Percentiles rank a stretch among this genome's conserved stretches.
Evolutionary conservation across 2,113 vertebrate species (phyloP).

Genomic region (Morphnarchus princeps): DNA sequence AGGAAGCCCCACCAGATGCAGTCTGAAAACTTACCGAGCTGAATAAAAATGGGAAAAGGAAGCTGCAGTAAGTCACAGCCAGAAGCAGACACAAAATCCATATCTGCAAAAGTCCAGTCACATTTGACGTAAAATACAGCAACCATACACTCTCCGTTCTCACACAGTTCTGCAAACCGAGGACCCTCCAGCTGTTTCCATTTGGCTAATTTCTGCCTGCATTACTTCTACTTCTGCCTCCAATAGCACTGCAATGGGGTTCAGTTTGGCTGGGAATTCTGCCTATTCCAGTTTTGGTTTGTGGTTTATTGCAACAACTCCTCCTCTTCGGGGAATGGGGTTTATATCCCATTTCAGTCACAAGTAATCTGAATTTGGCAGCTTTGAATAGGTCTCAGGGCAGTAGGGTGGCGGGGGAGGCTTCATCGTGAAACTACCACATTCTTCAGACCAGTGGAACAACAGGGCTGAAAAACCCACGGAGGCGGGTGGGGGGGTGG

Average conservation of each 20-base stretch:
- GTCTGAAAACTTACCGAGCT: neutral
- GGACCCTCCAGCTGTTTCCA: neutral
- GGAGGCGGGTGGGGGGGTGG: too few species aligned
- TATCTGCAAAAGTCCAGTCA: neutral
- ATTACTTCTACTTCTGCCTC: neutral
- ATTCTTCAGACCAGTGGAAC: neutral
- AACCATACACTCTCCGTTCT: accelerated
- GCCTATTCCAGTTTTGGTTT: neutral
- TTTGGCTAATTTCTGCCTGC: neutral
- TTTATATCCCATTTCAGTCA: neutral
- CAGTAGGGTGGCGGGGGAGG: neutral
- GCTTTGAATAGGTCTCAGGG: neutral
- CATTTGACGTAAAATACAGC: neutral
- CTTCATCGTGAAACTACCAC: neutral
- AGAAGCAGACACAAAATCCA: neutral
- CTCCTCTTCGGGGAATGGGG: neutral
- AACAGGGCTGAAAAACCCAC: neutral
- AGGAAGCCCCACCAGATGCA: slow-evolving; percentile 24
- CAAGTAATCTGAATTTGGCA: neutral
- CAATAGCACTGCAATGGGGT: neutral
- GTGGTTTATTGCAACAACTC: neutral
- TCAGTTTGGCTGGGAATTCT: neutral
- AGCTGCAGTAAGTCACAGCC: neutral
- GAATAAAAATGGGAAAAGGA: slow-evolving; percentile 33
- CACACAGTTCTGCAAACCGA: neutral